Percentiles rank a stretch among this genome's conserved stretches.
Evolutionary conservation across 2,797 vertebrate species (phyloP).

Genomic region (Chelon labrosus): DNA sequence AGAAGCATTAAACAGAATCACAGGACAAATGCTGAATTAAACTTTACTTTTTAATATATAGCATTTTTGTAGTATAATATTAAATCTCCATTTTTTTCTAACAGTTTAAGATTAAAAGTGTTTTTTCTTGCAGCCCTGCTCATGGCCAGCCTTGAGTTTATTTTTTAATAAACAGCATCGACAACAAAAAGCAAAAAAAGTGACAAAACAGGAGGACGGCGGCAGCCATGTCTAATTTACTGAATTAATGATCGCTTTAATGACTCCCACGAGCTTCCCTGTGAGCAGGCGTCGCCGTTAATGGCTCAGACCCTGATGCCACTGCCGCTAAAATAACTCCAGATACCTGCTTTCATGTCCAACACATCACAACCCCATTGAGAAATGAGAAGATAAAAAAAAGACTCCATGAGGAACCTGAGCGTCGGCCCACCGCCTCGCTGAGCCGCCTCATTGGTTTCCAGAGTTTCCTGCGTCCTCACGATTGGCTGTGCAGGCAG

Average conservation of each 20-base stretch:
- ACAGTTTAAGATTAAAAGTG: no score
- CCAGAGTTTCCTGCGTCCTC: slow-evolving; percentile 36
- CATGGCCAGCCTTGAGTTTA: no score
- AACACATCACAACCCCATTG: slow-evolving; percentile 46
- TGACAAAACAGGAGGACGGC: not conserved
- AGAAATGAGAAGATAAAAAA: slow-evolving; percentile 48
- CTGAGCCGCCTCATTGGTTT: slow-evolving; percentile 58
- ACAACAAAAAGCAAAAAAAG: not conserved
- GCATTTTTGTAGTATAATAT: no score
- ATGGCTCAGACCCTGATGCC: slow-evolving; percentile 3
- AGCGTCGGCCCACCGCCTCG: slow-evolving; percentile 34
- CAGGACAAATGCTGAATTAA: no score
- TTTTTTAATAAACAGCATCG: no score
- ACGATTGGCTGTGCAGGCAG: slow-evolving; percentile 62
- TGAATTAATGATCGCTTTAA: slow-evolving; percentile 26
- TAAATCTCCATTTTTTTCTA: no score
- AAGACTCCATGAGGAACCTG: slow-evolving; percentile 37
- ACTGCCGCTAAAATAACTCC: slow-evolving; percentile 34
- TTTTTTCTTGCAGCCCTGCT: no score
- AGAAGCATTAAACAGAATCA: no score
- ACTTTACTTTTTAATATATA: no score
- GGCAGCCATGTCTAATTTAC: not conserved
- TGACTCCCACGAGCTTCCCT: not conserved
- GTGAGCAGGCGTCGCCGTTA: not conserved
- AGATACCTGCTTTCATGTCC: slow-evolving; percentile 61